Percentiles rank a stretch among this genome's conserved stretches.
Conservation (phyloP, 2,888 invertebrate species). For the Caenorhabditis zanzibari region DNA sequence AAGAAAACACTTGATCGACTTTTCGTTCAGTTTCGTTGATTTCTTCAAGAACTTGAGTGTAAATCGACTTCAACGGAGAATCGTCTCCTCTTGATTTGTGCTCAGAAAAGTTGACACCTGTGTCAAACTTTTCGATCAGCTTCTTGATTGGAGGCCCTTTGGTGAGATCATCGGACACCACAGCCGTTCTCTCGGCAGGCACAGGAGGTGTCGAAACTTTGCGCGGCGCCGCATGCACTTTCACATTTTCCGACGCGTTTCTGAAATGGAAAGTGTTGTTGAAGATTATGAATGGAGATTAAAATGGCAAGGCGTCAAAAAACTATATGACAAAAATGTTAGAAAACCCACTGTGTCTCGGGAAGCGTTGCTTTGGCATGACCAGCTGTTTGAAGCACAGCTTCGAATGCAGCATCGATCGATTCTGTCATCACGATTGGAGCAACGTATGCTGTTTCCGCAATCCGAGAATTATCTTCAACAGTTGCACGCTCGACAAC, state of each 20-base stretch:
- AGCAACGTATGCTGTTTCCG: slow-evolving; percentile 3
- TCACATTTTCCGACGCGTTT: slow-evolving; percentile 45
- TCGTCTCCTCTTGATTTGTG: slow-evolving; percentile 25
- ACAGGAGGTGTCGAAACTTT: slow-evolving; percentile 45
- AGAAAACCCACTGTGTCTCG: slow-evolving; percentile 34
- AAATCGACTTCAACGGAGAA: slow-evolving; percentile 41
- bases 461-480: slow-evolving; percentile 16
- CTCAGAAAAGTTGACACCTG: slow-evolving; percentile 50
- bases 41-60: slow-evolving; percentile 56
- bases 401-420: slow-evolving; percentile 51
- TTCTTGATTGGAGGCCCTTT: slow-evolving; percentile 47
- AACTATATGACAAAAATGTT: not conserved
- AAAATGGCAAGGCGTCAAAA: not conserved
- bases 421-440: slow-evolving; percentile 50
- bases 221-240: slow-evolving; percentile 54
- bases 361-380: slow-evolving; percentile 10
- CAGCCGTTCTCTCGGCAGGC: slow-evolving; percentile 44
- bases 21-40: slow-evolving; percentile 29
- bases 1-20: slow-evolving; percentile 20
- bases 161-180: slow-evolving; percentile 18
- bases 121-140: slow-evolving; percentile 65
- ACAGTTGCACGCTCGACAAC: slow-evolving; percentile 31
- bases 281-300: slow-evolving; percentile 40
- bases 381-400: slow-evolving; percentile 18
- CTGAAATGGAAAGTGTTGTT: slow-evolving; percentile 43